Evolutionary conservation across 64 coral and sea anemone genomes (phyloP), one percentile per base, ranked within the genome.

Genomic region (Actinia equina): DNA sequence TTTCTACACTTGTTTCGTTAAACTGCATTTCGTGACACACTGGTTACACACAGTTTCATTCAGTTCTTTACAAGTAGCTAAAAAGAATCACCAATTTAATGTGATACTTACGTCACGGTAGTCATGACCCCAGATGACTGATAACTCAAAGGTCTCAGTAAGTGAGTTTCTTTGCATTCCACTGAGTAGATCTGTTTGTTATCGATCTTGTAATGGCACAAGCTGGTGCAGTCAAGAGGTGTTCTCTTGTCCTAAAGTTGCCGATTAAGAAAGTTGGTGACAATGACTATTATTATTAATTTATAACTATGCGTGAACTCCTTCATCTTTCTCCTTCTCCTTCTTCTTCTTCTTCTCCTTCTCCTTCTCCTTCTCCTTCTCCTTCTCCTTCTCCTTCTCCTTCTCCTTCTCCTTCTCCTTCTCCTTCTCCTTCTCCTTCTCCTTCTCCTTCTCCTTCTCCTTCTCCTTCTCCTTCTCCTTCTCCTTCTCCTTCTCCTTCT

Each of bases 151-250:
- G 88, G 88, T 43, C 81, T 83, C 63, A 89, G 55, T 3, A 89
- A 83, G 51, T 89, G 88, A 76, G 65, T 89, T 84, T 89, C 88
- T 37, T 84, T 84, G 76, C 88, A 89, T 89, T 89, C 88, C 18
- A 89, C 64, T 52, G 82, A 84, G 2, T 71, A 84, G 45, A 89
- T 52, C 57, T 89, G 62, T 4, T 63, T 76, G 2, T 25, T 15
- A 42, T 20, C 51, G 19, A 89, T 64, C 54, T 76, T 44, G 81
- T 89, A 89, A 84, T 83, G 65, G 12, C 88, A 89, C 45, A 59
- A 77, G 44, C 88, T 89, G 19, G 80, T 56, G 19, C 80, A 89
- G 15, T 89, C 81, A 3, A 89, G 51, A n/a, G 53, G 88, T 54
- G 80, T 71, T 26, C 84, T 81, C 8, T 76, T 30, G 7, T 6